Conservation (phyloP, 2,888 invertebrate genomes). For the Plagodis pulveraria region DNA sequence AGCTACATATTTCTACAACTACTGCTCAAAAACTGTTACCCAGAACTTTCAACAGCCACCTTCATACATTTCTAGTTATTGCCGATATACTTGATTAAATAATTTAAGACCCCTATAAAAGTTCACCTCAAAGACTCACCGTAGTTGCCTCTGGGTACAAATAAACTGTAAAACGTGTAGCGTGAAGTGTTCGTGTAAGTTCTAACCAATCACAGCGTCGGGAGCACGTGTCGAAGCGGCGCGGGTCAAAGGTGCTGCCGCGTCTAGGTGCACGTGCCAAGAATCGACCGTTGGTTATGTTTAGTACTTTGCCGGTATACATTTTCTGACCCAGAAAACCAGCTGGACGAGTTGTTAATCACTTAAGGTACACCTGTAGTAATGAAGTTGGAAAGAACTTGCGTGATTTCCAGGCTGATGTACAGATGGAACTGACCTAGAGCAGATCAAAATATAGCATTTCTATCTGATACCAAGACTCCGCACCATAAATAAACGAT, state of each 20-base stretch:
- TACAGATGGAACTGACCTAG: too few species aligned
- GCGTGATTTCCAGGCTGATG: too few species aligned
- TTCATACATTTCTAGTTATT: not conserved
- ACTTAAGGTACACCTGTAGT: too few species aligned
- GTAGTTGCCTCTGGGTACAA: constrained; percentile 12
- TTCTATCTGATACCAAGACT: too few species aligned
- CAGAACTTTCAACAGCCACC: not conserved
- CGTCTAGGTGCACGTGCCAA: constrained; percentile 53
- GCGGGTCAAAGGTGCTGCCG: constrained; percentile 70
- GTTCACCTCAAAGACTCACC: constrained; percentile 4
- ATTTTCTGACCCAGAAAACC: not conserved
- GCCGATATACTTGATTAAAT: not conserved
- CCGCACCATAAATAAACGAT: too few species aligned
- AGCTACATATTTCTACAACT: too few species aligned
- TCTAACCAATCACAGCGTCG: constrained; percentile 69
- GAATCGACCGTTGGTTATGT: constrained; percentile 8
- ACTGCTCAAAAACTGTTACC: too few species aligned
- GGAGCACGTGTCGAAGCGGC: constrained; percentile 71
- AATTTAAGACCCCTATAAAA: constrained; percentile 2
- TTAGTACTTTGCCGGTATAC: constrained; percentile 4
- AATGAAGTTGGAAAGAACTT: too few species aligned
- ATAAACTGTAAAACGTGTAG: constrained; percentile 14
- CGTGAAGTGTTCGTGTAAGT: constrained; percentile 47
- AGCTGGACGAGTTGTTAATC: too few species aligned
- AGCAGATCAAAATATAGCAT: too few species aligned